These are phyloP conservation scores for Amblyopsis rosae DNA, from an alignment of 2,113 vertebrate genomes.

Conservation along the genomic window DNA sequence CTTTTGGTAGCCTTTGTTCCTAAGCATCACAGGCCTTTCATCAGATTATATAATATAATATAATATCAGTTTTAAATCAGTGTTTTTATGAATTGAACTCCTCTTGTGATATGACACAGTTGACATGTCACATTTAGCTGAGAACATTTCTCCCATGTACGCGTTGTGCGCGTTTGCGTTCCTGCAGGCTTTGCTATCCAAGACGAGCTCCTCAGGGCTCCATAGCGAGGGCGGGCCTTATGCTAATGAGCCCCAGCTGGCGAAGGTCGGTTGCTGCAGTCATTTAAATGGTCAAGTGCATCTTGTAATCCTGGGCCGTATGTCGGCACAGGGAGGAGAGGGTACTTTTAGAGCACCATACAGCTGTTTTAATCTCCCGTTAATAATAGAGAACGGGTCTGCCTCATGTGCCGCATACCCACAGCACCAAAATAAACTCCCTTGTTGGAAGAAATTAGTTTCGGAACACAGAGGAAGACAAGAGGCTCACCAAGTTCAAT, in stretches of 20 bases:
- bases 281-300: slow-evolving; percentile 98
- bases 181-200: slow-evolving; percentile 44
- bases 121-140: background rate
- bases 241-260: slow-evolving; percentile 93
- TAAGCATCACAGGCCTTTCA: slow-evolving; percentile 41
- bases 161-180: slow-evolving; percentile 19
- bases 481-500: slow-evolving; percentile 65
- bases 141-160: slow-evolving; percentile 13
- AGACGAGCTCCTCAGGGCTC: slow-evolving; percentile 48
- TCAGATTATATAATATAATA: slow-evolving; percentile 5
- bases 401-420: slow-evolving; percentile 79
- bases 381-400: slow-evolving; percentile 88
- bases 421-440: slow-evolving; percentile 72
- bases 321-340: slow-evolving; percentile 87
- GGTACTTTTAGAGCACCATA: slow-evolving; percentile 89
- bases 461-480: slow-evolving; percentile 56
- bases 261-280: slow-evolving; percentile 91
- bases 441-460: slow-evolving; percentile 70
- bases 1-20: slow-evolving; percentile 65
- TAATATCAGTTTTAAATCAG: too few relatives aligned
- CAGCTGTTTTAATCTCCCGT: slow-evolving; percentile 98
- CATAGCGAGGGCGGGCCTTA: slow-evolving; percentile 53
- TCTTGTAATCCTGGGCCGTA: slow-evolving; percentile 92
- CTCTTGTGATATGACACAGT: background rate
- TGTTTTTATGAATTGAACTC: too few relatives aligned